Evolutionary conservation across 2,113 vertebrate species (phyloP).

Genomic region (Burhinus oedicnemus): DNA sequence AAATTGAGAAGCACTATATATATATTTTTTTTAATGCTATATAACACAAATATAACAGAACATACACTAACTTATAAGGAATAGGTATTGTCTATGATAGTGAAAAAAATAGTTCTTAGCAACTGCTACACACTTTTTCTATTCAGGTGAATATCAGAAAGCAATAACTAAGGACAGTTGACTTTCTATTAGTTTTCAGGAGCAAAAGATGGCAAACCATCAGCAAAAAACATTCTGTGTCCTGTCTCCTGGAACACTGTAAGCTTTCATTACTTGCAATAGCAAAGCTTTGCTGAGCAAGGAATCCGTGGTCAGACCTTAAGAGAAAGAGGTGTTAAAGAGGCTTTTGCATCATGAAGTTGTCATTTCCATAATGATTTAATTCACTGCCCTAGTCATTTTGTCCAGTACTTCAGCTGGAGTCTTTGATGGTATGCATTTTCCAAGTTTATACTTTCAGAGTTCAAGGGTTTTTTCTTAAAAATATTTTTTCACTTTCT

Average conservation of each 20-base stretch:
- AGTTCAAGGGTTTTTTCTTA: background rate
- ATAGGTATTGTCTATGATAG: background rate
- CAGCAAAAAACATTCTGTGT: background rate
- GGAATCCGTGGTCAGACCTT: background rate
- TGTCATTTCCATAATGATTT: background rate
- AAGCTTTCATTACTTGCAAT: background rate
- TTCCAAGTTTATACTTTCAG: background rate
- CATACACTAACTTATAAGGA: background rate
- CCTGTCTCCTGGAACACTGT: background rate
- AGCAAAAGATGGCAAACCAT: background rate
- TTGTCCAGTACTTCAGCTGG: background rate
- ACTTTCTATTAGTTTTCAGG: background rate
- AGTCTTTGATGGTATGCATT: background rate
- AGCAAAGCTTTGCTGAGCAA: background rate
- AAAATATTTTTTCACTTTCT: conserved; percentile 3
- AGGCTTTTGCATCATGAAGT: background rate
- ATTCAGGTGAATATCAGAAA: background rate
- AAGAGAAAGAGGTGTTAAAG: background rate
- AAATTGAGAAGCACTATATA: background rate
- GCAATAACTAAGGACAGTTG: background rate
- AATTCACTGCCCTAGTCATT: background rate
- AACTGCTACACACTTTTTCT: background rate
- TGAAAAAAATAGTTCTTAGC: background rate
- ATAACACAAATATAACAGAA: background rate
- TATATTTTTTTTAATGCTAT: background rate